Conservation (phyloP, 2,113 vertebrate genomes). For the Mirounga angustirostris region DNA sequence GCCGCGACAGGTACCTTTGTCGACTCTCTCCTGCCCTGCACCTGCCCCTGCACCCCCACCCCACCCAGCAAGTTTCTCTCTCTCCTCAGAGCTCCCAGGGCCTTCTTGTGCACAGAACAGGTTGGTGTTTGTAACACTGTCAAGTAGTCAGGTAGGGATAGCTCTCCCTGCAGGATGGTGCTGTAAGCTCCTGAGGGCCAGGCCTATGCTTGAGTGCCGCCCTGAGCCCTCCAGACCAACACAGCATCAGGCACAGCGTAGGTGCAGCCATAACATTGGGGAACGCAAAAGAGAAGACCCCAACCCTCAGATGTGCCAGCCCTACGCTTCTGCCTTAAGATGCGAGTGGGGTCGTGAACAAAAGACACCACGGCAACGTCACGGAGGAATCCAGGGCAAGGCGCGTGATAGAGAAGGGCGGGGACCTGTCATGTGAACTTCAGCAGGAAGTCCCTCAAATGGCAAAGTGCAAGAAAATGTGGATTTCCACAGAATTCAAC, state of each 20-base stretch:
- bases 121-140: accelerated
- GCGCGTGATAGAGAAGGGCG: accelerated
- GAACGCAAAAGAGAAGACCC: not conserved
- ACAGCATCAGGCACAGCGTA: accelerated
- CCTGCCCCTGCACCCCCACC: not conserved
- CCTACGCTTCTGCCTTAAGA: not conserved
- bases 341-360: not conserved
- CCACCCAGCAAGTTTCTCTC: not conserved
- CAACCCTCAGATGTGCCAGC: not conserved
- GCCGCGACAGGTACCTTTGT: not conserved
- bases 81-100: not conserved
- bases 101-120: not conserved
- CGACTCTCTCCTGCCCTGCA: not conserved
- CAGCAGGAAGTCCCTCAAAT: not conserved
- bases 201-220: accelerated
- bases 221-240: not conserved
- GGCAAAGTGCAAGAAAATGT: accelerated
- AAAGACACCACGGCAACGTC: not conserved
- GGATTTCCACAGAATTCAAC: not conserved
- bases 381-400: not conserved
- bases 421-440: not conserved
- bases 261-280: too few species aligned
- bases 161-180: accelerated
- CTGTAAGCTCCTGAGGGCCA: not conserved
- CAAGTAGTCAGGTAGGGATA: accelerated